Evolutionary conservation across 2,113 vertebrate species (phyloP).

Genomic region (Acinonyx jubatus): DNA sequence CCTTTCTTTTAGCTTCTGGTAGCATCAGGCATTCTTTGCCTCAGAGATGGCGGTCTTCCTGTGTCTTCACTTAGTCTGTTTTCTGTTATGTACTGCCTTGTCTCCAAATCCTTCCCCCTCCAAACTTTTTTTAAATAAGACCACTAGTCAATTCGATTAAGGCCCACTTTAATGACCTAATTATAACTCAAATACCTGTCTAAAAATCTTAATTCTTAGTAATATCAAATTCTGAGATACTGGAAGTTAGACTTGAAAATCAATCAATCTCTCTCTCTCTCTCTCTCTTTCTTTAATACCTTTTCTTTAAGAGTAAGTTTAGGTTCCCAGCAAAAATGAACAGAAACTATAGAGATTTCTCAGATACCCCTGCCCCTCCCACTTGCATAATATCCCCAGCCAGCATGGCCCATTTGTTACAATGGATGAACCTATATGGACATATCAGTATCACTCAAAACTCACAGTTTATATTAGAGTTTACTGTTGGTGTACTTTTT

Average conservation of each 20-base stretch:
- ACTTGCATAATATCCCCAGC: too few relatives aligned
- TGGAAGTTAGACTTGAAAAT: not conserved
- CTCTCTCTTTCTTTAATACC: not conserved
- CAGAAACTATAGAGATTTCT: not conserved
- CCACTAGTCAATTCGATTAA: not conserved
- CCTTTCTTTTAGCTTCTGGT: not conserved
- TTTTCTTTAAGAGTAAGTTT: not conserved
- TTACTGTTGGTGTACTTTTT: not conserved
- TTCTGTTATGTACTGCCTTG: not conserved
- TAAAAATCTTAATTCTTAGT: not conserved
- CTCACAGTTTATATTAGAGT: not conserved
- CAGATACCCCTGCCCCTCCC: too few relatives aligned
- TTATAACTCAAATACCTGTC: not conserved
- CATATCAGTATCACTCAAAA: not conserved
- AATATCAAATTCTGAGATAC: not conserved
- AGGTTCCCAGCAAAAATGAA: not conserved
- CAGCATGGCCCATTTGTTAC: not conserved
- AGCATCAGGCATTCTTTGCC: not conserved
- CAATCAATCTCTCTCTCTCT: not conserved
- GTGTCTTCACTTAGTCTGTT: not conserved
- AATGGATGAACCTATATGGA: not conserved
- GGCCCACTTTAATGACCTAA: not conserved
- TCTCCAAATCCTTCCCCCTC: not conserved
- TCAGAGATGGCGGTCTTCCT: not conserved
- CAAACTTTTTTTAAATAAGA: not conserved